Conservation (phyloP, 2,888 invertebrate genomes). For the Ormia ochracea region DNA sequence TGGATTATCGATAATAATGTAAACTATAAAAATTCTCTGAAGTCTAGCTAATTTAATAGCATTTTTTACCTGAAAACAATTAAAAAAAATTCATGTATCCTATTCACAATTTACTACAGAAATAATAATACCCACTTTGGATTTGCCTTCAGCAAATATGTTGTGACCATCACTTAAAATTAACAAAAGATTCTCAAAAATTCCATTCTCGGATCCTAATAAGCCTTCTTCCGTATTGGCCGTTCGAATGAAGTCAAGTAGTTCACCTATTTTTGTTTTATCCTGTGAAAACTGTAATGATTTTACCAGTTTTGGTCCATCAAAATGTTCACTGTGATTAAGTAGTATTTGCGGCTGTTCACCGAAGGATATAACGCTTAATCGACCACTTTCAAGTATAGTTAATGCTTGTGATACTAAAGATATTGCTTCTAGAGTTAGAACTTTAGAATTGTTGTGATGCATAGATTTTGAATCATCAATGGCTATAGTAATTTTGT, state of each 20-base stretch:
- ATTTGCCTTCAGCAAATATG: conserved; percentile 91
- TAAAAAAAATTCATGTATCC: not conserved
- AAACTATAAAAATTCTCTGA: conserved; percentile 93
- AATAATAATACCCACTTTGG: conserved; percentile 78
- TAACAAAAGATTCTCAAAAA: conserved; percentile 83
- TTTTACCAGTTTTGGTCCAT: conserved; percentile 88
- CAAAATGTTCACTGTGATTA: conserved; percentile 87
- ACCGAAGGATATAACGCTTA: conserved; percentile 94
- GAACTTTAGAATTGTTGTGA: conserved; percentile 91
- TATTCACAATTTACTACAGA: not conserved
- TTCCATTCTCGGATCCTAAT: conserved; percentile 75
- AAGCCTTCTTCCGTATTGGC: conserved; percentile 79
- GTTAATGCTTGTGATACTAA: conserved; percentile 92
- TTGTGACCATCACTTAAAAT: conserved; percentile 97
- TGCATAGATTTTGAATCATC: conserved; percentile 96
- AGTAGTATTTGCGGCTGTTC: conserved; percentile 91
- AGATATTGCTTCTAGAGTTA: conserved; percentile 96
- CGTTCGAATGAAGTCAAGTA: conserved; percentile 87
- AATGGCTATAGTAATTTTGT: conserved; percentile 96
- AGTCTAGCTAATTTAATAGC: conserved; percentile 89
- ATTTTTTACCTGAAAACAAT: conserved; percentile 79
- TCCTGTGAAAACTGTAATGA: conserved; percentile 92
- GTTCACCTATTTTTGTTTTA: conserved; percentile 89
- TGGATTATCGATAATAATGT: conserved; percentile 96
- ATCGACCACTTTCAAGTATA: conserved; percentile 94